phyloP scores from a whole-genome alignment of 92 coral and sea anemone genomes.

The Epizoanthus ramosus region DNA sequence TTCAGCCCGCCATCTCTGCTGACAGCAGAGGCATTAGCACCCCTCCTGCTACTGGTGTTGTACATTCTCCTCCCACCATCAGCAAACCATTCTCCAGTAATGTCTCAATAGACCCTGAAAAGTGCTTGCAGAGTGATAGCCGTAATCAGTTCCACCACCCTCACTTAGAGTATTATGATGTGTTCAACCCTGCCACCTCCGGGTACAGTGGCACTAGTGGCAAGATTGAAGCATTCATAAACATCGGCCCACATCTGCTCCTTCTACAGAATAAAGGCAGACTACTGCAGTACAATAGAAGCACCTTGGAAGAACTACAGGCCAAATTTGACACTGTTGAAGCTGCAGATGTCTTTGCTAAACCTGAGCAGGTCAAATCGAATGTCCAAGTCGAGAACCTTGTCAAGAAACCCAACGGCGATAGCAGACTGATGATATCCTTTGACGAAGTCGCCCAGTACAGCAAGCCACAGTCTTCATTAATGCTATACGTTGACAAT shows the following conservation, averaged over 20 bases:
- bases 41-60: background rate
- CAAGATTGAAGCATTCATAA: slow-evolving; percentile 48
- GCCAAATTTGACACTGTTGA: slow-evolving; percentile 42
- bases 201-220: slow-evolving; percentile 67
- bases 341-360: slow-evolving; percentile 47
- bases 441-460: slow-evolving; percentile 46
- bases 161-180: slow-evolving; percentile 52
- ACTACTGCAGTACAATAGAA: slow-evolving; percentile 51
- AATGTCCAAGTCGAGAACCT: slow-evolving; percentile 41
- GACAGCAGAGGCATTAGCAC: slow-evolving; percentile 22
- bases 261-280: slow-evolving; percentile 58
- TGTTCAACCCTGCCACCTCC: slow-evolving; percentile 56
- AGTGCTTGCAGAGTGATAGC: background rate
- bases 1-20: slow-evolving; percentile 35
- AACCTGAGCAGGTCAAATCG: slow-evolving; percentile 57
- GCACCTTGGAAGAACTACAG: slow-evolving; percentile 37
- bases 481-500: slow-evolving; percentile 41
- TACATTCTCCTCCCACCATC: no score
- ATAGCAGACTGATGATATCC: slow-evolving; percentile 36
- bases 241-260: slow-evolving; percentile 48
- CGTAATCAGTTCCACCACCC: slow-evolving; percentile 48
- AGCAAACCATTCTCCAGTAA: no score
- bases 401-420: slow-evolving; percentile 43
- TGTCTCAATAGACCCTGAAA: no score
- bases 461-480: slow-evolving; percentile 22